Percentiles rank a stretch among this genome's conserved stretches.
Evolutionary conservation across 1,140 invertebrate genomes (phyloP).

Genomic region (Lasioglossum albipes): DNA sequence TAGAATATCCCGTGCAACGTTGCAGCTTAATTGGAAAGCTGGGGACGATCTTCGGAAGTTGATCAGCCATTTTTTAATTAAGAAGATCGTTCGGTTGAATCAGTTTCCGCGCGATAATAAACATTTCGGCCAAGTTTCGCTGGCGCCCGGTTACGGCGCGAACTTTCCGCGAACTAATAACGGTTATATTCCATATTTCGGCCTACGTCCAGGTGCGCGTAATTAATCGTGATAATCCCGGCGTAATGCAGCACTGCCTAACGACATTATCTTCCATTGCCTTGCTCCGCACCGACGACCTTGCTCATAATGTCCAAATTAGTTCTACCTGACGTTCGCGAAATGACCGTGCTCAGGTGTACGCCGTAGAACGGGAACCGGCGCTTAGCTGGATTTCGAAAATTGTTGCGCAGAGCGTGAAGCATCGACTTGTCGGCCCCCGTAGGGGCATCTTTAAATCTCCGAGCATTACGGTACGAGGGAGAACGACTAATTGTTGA

Average conservation of each 20-base stretch:
- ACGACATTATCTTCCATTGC: constrained; percentile 61
- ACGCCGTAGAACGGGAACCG: constrained; percentile 15
- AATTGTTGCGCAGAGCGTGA: background rate
- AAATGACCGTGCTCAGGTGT: constrained; percentile 53
- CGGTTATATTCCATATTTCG: constrained; percentile 52
- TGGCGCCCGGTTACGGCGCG: background rate
- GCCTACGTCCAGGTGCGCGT: constrained; percentile 55
- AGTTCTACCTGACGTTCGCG: constrained; percentile 52
- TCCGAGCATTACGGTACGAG: background rate
- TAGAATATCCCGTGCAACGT: too few relatives aligned
- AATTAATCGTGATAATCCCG: constrained; percentile 64
- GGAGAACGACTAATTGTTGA: too few relatives aligned
- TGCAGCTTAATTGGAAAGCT: too few relatives aligned
- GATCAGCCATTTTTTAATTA: too few relatives aligned
- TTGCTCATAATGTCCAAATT: constrained; percentile 64
- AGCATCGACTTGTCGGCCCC: background rate
- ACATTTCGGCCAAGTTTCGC: background rate
- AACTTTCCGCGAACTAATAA: constrained; percentile 11
- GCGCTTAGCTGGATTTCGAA: constrained; percentile 19
- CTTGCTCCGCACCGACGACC: constrained; percentile 45
- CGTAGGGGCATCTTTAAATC: constrained; percentile 8
- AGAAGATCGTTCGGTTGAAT: too few relatives aligned
- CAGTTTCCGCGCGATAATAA: too few relatives aligned
- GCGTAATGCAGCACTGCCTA: constrained; percentile 60
- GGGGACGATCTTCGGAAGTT: too few relatives aligned